phyloP scores from a whole-genome alignment of 2,888 invertebrate genomes.

The Prosopocoilus inquinatus region DNA sequence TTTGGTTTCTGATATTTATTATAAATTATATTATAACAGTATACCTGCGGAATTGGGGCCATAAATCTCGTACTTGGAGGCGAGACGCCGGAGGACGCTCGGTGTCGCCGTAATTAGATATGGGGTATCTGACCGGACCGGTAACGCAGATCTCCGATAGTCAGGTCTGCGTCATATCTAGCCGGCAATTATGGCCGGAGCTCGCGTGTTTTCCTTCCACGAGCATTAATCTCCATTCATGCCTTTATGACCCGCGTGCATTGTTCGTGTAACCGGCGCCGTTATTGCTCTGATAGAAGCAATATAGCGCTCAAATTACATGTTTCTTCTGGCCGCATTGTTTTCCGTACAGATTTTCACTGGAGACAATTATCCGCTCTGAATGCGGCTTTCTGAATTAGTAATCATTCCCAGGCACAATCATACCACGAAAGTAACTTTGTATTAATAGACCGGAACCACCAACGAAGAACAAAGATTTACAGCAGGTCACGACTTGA shows the following conservation, averaged over 20 bases:
- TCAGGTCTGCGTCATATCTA: constrained; percentile 15
- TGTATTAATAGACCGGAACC: too few species aligned
- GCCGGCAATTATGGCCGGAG: constrained; percentile 19
- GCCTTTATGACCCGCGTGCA: constrained; percentile 13
- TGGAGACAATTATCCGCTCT: too few species aligned
- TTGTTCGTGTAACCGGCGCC: constrained; percentile 8
- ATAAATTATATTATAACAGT: neutral
- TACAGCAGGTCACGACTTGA: too few species aligned
- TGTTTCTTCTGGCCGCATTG: neutral
- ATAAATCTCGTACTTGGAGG: constrained; percentile 14
- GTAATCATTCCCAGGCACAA: too few species aligned
- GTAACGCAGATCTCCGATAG: constrained; percentile 16
- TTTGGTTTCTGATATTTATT: too few species aligned
- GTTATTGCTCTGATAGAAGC: constrained; percentile 12
- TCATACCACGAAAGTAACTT: too few species aligned
- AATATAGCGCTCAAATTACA: neutral
- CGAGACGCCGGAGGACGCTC: constrained; percentile 4
- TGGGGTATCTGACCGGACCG: constrained; percentile 9
- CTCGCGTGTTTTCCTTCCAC: constrained; percentile 17
- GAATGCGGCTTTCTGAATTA: too few species aligned
- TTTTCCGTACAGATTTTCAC: too few species aligned
- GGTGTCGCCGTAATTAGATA: constrained; percentile 15
- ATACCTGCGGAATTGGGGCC: neutral
- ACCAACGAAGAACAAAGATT: too few species aligned
- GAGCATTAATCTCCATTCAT: constrained; percentile 20